Base-by-base conservation (phyloP, 2,888 invertebrate species). In the Rhamphomyia laevipes region DNA sequence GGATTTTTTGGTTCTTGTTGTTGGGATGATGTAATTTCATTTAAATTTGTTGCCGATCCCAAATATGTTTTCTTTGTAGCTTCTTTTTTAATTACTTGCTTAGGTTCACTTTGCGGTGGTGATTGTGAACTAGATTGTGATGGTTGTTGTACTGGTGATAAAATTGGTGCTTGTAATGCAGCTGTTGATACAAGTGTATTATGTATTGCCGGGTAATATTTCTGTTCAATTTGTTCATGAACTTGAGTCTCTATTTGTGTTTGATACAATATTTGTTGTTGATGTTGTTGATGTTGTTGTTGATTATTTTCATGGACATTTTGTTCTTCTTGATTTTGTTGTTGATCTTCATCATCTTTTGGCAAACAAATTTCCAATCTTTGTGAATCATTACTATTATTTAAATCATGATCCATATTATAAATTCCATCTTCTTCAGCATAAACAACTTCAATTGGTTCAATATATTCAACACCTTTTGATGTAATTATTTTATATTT, bases 331-430 rank as follows among this genome's bases (percentile, higher is more conserved):
- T 41, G 41, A 6, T 42, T 4, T 13, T n/a, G 35, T 3, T n/a
- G 3, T 35, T 35, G 35, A 4, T 35, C 4, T 13, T 27, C 42
- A 9, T 42, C 11, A 5, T 63, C 60, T 4, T 56, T 54, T 12
- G 53, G 49, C 15, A 67, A 37, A 42, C 61, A 64, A 15, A 67
- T 65, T 50, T 66, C 63, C 16, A 65, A 50, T 9, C 64, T 63
- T 45, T 56, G 57, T 1, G 64, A 66, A 49, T 65, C 64, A 0
- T 56, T 55, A 0, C 66, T 65, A 13, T 51, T 59, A 55, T 61
- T 63, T 21, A 63, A 48, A 49, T 62, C 63, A 27, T 42, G 13
- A 42, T 41, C 41, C 17, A 21, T 13, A 21, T 41, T 13, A 6
- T 33, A 11, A 1, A 57, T 4, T 44, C 58, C 62, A 30, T 59